Conservation (phyloP, 2,797 vertebrate species). For the Malacoraja senta region DNA sequence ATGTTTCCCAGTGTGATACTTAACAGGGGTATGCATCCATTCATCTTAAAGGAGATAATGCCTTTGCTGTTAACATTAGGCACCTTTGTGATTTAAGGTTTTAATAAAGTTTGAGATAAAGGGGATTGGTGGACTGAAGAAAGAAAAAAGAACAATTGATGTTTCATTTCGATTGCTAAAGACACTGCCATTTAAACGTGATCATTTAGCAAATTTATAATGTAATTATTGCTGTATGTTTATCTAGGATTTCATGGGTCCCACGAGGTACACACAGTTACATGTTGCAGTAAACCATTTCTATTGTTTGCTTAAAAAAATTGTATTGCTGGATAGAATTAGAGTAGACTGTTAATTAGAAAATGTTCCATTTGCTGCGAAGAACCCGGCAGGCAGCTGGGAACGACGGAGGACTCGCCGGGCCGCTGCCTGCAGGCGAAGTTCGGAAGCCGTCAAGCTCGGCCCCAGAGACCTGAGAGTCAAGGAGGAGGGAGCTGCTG, state of each 20-base stretch:
- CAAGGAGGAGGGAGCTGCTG: too few relatives aligned
- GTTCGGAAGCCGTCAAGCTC: too few relatives aligned
- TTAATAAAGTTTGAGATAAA: not conserved
- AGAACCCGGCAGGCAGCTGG: too few relatives aligned
- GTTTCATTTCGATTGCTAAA: not conserved
- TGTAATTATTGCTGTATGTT: not conserved
- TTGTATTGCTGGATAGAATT: not conserved
- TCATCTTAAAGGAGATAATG: not conserved
- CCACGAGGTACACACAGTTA: not conserved
- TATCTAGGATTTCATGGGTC: not conserved
- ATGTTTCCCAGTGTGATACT: not conserved
- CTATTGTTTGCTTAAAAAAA: not conserved
- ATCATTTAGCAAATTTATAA: not conserved
- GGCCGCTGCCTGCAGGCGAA: too few relatives aligned
- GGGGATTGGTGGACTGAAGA: not conserved
- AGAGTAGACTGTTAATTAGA: not conserved
- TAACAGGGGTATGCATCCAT: not conserved
- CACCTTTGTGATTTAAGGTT: not conserved
- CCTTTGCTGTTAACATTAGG: not conserved
- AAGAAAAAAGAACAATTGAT: not conserved
- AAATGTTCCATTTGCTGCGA: too few relatives aligned
- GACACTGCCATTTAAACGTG: not conserved
- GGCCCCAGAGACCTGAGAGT: too few relatives aligned
- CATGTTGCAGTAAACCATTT: not conserved
- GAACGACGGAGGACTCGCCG: too few relatives aligned